phyloP scores from a whole-genome alignment of 2,888 invertebrate genomes.

The Aelia acuminata region DNA sequence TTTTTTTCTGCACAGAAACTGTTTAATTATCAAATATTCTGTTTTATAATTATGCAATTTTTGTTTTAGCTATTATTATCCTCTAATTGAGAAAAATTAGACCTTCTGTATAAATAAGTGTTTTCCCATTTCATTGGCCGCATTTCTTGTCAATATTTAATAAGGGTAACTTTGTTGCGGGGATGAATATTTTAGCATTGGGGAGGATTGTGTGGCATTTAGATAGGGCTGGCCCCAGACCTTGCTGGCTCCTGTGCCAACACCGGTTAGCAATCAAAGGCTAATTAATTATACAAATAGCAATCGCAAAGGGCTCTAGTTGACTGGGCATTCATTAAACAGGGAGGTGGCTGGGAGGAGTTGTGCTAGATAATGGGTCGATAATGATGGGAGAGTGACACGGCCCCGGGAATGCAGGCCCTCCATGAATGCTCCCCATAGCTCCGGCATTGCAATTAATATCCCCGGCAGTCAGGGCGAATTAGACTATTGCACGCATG shows the following conservation, averaged over 20 bases:
- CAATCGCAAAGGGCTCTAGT: not conserved
- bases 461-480: not conserved
- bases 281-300: constrained; percentile 32
- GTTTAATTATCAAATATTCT: too few relatives aligned
- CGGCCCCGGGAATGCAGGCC: not conserved
- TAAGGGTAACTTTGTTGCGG: not conserved
- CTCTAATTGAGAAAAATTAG: not conserved
- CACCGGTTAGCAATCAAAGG: not conserved
- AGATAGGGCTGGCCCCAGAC: not conserved
- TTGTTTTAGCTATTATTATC: too few relatives aligned
- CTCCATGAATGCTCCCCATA: not conserved
- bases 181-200: not conserved
- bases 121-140: not conserved
- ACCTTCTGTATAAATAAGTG: not conserved
- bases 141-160: not conserved
- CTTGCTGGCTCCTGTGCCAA: not conserved
- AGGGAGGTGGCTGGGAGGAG: not conserved
- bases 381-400: constrained; percentile 9
- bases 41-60: too few relatives aligned
- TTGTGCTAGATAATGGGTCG: not conserved
- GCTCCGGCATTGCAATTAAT: not conserved
- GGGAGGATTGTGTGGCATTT: not conserved
- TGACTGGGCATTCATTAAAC: not conserved
- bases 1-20: too few relatives aligned
- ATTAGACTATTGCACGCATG: constrained; percentile 29